These are phyloP conservation scores for Oryzias dopingdopingensis DNA, from an alignment of 2,797 vertebrate species.

Conservation along the genomic window DNA sequence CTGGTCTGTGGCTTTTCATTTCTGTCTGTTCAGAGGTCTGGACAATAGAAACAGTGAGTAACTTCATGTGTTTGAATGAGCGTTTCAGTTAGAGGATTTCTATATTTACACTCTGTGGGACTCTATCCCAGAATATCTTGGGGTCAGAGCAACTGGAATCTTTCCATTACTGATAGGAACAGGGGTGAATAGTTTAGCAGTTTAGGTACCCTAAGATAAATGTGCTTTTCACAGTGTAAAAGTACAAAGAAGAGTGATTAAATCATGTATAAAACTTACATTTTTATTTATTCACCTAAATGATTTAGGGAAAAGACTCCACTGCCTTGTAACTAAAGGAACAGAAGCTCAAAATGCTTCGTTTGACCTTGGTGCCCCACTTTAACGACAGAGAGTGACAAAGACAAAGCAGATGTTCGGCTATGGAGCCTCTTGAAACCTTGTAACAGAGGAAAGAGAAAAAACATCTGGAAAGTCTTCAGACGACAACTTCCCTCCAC, in stretches of 20 bases:
- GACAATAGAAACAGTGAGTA: too few relatives aligned
- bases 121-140: slow-evolving; percentile 62
- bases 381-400: slow-evolving; percentile 34
- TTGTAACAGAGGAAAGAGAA: not conserved
- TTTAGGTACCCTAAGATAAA: slow-evolving; percentile 12
- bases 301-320: slow-evolving; percentile 6
- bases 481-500: not conserved
- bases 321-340: not conserved
- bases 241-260: not conserved
- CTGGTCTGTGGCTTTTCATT: too few relatives aligned
- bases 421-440: slow-evolving; percentile 1
- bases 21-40: too few relatives aligned
- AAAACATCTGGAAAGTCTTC: not conserved
- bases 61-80: slow-evolving; percentile 3
- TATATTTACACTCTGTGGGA: slow-evolving; percentile 62
- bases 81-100: slow-evolving; percentile 54
- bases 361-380: slow-evolving; percentile 7
- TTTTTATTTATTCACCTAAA: slow-evolving; percentile 19
- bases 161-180: slow-evolving; percentile 49
- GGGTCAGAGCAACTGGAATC: slow-evolving; percentile 39
- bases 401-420: slow-evolving; percentile 30
- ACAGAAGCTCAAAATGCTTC: slow-evolving; percentile 16
- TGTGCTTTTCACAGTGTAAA: not conserved
- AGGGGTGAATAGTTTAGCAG: slow-evolving; percentile 25
- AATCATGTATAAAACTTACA: slow-evolving; percentile 7